phyloP scores from a whole-genome alignment of 2,113 vertebrate species.

The Bagarius yarrelli region DNA sequence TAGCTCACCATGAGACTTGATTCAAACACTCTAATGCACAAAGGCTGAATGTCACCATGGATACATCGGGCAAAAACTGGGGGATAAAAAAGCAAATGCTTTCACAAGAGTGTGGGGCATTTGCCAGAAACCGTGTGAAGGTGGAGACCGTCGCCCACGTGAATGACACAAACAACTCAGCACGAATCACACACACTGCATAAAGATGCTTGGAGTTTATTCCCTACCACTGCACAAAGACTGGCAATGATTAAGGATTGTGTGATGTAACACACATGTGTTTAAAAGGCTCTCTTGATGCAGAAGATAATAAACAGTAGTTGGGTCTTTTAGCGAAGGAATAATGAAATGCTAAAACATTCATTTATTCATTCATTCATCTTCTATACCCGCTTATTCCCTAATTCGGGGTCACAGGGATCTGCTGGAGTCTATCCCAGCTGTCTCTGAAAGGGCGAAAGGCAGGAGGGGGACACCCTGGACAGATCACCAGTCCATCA shows the following conservation, averaged over 20 bases:
- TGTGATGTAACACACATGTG: not conserved
- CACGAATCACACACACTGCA: slow-evolving; percentile 4
- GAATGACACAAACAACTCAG: slow-evolving; percentile 33
- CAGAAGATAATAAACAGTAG: not conserved
- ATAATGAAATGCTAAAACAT: no score
- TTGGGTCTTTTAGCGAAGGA: no score
- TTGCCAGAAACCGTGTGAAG: slow-evolving; percentile 27
- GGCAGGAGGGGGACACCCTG: no score
- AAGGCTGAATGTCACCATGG: slow-evolving; percentile 48
- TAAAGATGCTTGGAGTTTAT: no score
- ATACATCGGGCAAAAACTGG: slow-evolving; percentile 44
- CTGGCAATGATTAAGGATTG: not conserved
- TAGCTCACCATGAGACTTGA: slow-evolving; percentile 36
- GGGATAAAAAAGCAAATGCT: slow-evolving; percentile 40
- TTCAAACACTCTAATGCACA: slow-evolving; percentile 37
- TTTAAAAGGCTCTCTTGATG: not conserved
- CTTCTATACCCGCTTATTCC: no score
- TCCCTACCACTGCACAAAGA: not conserved
- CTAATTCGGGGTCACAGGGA: no score
- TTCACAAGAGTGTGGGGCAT: slow-evolving; percentile 45
- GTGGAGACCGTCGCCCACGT: slow-evolving; percentile 18
- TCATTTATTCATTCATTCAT: no score
- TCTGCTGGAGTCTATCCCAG: no score
- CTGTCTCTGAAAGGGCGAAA: no score
- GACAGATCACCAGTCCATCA: no score